Conservation (phyloP, 2,797 vertebrate species). For the Xiphophorus birchmanni region DNA sequence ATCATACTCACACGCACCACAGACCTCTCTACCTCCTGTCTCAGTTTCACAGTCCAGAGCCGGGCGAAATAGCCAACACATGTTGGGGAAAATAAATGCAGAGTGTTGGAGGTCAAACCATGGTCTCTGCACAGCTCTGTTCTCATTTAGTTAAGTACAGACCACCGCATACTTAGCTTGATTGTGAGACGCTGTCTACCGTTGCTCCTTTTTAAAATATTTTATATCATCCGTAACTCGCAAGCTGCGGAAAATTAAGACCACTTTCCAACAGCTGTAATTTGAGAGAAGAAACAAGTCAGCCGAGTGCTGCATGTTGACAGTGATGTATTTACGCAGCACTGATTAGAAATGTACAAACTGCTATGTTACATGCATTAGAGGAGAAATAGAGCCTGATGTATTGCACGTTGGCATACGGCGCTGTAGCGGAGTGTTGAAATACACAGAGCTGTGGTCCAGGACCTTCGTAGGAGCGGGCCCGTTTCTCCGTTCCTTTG, state of each 20-base stretch:
- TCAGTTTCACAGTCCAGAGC: slow-evolving; percentile 76
- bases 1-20: slow-evolving; percentile 70
- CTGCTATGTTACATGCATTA: slow-evolving; percentile 63
- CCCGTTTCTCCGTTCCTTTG: slow-evolving; percentile 43
- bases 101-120: slow-evolving; percentile 69
- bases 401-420: slow-evolving; percentile 58
- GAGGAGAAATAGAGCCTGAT: slow-evolving; percentile 65
- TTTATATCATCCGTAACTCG: slow-evolving; percentile 76
- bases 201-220: slow-evolving; percentile 61
- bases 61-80: slow-evolving; percentile 80
- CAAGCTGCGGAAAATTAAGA: slow-evolving; percentile 62
- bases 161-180: slow-evolving; percentile 62
- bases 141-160: slow-evolving; percentile 67
- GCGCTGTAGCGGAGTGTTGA: slow-evolving; percentile 49
- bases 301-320: slow-evolving; percentile 40
- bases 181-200: slow-evolving; percentile 64
- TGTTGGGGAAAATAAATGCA: slow-evolving; percentile 78
- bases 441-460: slow-evolving; percentile 56
- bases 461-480: slow-evolving; percentile 49
- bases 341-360: slow-evolving; percentile 74
- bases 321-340: slow-evolving; percentile 68
- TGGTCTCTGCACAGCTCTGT: slow-evolving; percentile 53
- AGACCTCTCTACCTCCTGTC: slow-evolving; percentile 63
- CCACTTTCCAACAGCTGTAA: slow-evolving; percentile 64
- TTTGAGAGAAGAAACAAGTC: slow-evolving; percentile 61